Evolutionary conservation across 2,888 invertebrate genomes (phyloP), one percentile per base, ranked within the genome.

Genomic region (Chloroclystis v-ata): DNA sequence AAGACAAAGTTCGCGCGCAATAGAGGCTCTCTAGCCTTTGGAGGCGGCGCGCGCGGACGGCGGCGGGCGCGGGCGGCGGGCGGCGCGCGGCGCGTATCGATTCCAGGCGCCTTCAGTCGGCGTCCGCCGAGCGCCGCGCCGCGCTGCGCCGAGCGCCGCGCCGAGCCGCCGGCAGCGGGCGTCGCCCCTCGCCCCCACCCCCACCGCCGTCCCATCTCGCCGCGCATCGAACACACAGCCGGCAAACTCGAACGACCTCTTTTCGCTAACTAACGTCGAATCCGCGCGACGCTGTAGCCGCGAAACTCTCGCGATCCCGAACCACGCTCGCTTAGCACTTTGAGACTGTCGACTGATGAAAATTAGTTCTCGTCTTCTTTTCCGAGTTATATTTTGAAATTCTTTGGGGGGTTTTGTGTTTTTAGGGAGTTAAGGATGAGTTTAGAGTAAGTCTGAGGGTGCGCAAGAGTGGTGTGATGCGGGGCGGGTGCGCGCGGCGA

Each of bases 1-100:
- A 85, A 85, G 84, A 84, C 85, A 81, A 86, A 86, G 84, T 87
- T 87, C 82, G 85, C 86, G 86, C 86, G 86, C 86, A 85, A 82
- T 81, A 82, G 80, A 83, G 82, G 80, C 80, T 33, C 33, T 6
- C 8, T 79, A 20, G 20, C 74, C 67, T 68, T 80, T 72, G 67
- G 79, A 72, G 70, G 73, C 35, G n/a, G 69, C 64, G 67, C 51
- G 62, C 67, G 67, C 69, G 64, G 67, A 71, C 3, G 67, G 67
- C 69, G 65, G 75, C 70, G 75, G 72, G 69, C 32, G 62, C 69
- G 70, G 67, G 65, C 69, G 63, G 67, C 72, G 67, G 67, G 71
- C 69, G 74, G 68, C 38, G 70, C 74, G 72, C 63, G 76, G 75
- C 72, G 71, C 78, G 75, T 85, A 85, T 86, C 84, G 86, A 86